Evolutionary conservation across 2,113 vertebrate species (phyloP), one percentile per base, ranked within the genome.

Genomic region (Cyprinodon brontotheroides): DNA sequence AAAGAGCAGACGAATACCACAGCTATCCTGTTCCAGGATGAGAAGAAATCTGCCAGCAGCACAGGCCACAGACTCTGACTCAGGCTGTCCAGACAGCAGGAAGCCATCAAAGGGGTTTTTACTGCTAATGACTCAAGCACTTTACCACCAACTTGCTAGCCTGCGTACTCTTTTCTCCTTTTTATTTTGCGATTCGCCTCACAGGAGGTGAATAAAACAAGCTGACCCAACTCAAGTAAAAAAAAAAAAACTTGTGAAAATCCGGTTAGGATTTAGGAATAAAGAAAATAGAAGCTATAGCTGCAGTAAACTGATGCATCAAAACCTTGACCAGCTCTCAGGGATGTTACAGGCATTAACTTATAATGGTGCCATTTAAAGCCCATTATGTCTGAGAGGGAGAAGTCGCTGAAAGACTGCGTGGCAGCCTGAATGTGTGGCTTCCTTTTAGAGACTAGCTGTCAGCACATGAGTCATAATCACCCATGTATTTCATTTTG

Each of bases 61-160:
- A 63, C 75, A 85, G 82, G 85, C 86, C 86, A 64, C 83, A 82
- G 83, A 57, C 14, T 68, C 89, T 84, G 84, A 77, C 68, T 79
- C 68, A 57, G 86, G 38, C 78, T 86, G 43, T 72, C 73, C 85
- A 90, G 81, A 87, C 89, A 89, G 72, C 78, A 82, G 80, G 65
- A 89, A 91, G 77, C 60, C 79, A 80, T 88, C 85, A 89, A 84
- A 89, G 62, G 22, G 48, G 77, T 68, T 75, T 70, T 72, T 37
- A 78, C 72, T 65, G 69, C n/a, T n/a, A 61, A 84, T 89, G 85
- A 92, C 68, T 91, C 86, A 87, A 76, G 70, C 36, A 57, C 53
- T 84, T 76, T 47, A 69, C 73, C 15, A 68, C 74, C 64, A 37
- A 68, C 37, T 65, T 75, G 62, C 50, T 81, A 61, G 76, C 57